phyloP scores from a whole-genome alignment of 2,888 invertebrate species.

The Tanytarsus gracilentus region DNA sequence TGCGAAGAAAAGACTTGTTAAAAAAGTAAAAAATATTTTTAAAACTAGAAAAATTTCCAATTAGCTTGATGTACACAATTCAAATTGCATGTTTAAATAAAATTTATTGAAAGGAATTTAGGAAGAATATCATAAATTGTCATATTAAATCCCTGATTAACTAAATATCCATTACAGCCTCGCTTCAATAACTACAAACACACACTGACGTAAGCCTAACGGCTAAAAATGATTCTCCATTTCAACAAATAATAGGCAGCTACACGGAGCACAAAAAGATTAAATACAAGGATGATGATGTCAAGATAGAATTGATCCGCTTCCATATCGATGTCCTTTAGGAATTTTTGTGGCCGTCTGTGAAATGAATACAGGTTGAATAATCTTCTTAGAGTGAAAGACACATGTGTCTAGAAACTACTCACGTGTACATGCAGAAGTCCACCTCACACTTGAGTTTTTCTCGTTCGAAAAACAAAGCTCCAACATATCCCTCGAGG shows the following conservation, averaged over 20 bases:
- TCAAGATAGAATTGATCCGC: constrained; percentile 79
- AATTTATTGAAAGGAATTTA: no score
- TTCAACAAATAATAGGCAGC: constrained; percentile 64
- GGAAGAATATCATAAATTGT: no score
- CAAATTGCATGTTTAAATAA: no score
- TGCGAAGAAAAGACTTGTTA: no score
- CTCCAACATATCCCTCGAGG: constrained; percentile 74
- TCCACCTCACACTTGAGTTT: constrained; percentile 63
- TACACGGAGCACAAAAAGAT: constrained; percentile 56
- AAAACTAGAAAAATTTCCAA: no score
- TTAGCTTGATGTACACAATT: no score
- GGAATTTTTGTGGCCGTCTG: constrained; percentile 68
- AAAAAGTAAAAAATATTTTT: no score
- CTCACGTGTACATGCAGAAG: constrained; percentile 71
- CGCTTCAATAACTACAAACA: no score
- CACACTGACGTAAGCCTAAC: no score
- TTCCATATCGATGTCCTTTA: constrained; percentile 70
- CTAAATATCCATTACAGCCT: no score
- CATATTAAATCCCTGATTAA: no score
- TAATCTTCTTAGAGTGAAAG: not conserved
- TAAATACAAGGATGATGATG: constrained; percentile 59
- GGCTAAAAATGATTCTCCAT: constrained; percentile 61
- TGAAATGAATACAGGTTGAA: constrained; percentile 29
- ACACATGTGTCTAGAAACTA: not conserved
- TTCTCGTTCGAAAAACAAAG: constrained; percentile 74